Evolutionary conservation across 2,113 vertebrate genomes (phyloP).

Genomic region (Ammodytes marinus): DNA sequence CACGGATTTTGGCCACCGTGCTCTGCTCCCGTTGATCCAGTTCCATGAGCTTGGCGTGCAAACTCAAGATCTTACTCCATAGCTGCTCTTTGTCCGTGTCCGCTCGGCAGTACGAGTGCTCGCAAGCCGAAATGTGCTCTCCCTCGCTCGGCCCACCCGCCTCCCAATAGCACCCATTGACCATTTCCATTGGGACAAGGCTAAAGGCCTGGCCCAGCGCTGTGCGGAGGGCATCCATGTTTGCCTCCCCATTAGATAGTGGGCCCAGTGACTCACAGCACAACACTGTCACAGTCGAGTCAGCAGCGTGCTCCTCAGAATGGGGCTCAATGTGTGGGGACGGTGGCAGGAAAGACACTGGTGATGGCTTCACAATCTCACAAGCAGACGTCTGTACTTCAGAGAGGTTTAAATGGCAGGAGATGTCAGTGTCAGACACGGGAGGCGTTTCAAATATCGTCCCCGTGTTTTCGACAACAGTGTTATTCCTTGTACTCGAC

Average conservation of each 20-base stretch:
- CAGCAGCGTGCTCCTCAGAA: slow-evolving; percentile 21
- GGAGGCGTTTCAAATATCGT: slow-evolving; percentile 24
- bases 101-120: slow-evolving; percentile 88
- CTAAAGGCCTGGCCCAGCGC: slow-evolving; percentile 46
- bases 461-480: background rate
- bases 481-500: background rate
- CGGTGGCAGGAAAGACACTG: background rate
- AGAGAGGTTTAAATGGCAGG: slow-evolving; percentile 15
- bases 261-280: slow-evolving; percentile 38
- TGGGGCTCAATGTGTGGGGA: background rate
- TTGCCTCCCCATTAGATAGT: background rate
- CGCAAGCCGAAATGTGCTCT: slow-evolving; percentile 80
- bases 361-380: slow-evolving; percentile 15
- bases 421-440: background rate
- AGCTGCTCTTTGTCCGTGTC: slow-evolving; percentile 86
- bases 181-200: slow-evolving; percentile 40
- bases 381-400: slow-evolving; percentile 23
- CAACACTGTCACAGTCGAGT: slow-evolving; percentile 42
- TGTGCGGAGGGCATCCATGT: slow-evolving; percentile 33
- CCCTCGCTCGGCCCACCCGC: background rate
- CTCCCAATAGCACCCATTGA: slow-evolving; percentile 18
- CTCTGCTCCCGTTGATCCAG: slow-evolving; percentile 88
- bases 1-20: slow-evolving; percentile 86
- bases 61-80: slow-evolving; percentile 88
- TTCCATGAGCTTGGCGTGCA: slow-evolving; percentile 88